These are phyloP conservation scores for Bradynema listronoti DNA, from an alignment of 1,140 invertebrate genomes.

Conservation along the genomic window DNA sequence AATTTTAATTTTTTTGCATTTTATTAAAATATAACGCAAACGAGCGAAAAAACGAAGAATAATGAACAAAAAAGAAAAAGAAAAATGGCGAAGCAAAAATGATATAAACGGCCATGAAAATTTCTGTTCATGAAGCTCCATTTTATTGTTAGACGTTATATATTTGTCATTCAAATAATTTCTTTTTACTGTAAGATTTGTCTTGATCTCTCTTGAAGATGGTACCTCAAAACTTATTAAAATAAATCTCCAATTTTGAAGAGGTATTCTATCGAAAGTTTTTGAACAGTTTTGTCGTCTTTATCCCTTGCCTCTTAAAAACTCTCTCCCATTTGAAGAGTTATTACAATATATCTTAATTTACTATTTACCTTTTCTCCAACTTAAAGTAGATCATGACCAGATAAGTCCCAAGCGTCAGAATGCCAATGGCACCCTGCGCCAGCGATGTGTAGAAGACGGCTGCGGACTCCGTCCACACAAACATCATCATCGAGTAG, in stretches of 20 bases:
- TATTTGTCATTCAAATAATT: too few species aligned
- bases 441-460: constrained; percentile 7
- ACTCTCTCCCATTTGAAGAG: too few species aligned
- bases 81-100: too few species aligned
- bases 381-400: constrained; percentile 32
- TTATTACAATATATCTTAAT: neutral
- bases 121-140: too few species aligned
- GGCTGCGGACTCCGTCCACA: constrained; percentile 24
- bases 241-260: constrained; percentile 1
- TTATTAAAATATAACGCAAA: too few species aligned
- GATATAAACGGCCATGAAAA: too few species aligned
- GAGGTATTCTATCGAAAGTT: neutral
- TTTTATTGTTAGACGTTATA: too few species aligned
- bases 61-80: too few species aligned
- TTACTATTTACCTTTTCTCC: constrained; percentile 20
- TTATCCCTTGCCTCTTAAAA: constrained; percentile 16
- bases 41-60: too few species aligned
- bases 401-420: constrained; percentile 28
- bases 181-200: too few species aligned
- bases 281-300: constrained; percentile 10
- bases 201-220: too few species aligned
- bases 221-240: constrained; percentile 6
- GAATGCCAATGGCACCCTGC: constrained; percentile 23
- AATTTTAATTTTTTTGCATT: too few species aligned
- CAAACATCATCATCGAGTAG: constrained; percentile 38